phyloP scores from a whole-genome alignment of 2,797 vertebrate genomes.

The Crax fasciolata region DNA sequence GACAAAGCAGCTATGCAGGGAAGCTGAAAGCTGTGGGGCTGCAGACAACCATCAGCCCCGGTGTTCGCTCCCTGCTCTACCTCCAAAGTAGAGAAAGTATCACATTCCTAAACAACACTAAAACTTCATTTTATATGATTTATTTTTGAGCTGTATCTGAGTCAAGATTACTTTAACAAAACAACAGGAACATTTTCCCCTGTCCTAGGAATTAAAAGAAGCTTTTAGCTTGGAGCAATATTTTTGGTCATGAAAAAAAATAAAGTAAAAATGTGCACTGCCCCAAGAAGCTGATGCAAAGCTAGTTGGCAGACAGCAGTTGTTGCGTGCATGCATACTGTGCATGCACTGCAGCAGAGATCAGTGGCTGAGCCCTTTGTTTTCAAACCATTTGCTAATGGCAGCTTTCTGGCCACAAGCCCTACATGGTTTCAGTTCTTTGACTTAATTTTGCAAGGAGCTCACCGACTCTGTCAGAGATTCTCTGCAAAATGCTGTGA shows the following conservation, averaged over 20 bases:
- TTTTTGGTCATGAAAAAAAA: conserved; percentile 6
- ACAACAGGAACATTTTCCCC: neutral
- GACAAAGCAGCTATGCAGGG: neutral
- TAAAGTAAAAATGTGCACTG: neutral
- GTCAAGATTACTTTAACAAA: conserved; percentile 19
- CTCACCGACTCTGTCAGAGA: conserved; percentile 29
- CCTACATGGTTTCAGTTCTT: conserved; percentile 40
- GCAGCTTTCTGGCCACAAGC: conserved; percentile 46
- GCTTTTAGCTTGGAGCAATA: neutral
- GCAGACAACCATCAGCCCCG: neutral
- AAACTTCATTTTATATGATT: neutral
- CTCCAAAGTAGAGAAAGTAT: neutral
- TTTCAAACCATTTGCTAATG: conserved; percentile 39
- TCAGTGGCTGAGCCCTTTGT: conserved; percentile 12
- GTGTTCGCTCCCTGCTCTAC: rapidly evolving
- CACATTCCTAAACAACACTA: neutral
- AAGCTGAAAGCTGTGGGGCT: conserved; percentile 2
- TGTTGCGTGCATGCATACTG: neutral
- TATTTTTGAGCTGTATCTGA: neutral
- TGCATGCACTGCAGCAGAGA: neutral
- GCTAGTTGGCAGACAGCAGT: neutral
- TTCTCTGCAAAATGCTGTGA: conserved; percentile 23
- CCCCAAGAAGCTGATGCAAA: neutral
- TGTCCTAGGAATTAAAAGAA: neutral
- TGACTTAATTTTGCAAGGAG: conserved; percentile 26